Conservation (phyloP, 2,797 vertebrate genomes). For the Lepilemur septentrionalis region DNA sequence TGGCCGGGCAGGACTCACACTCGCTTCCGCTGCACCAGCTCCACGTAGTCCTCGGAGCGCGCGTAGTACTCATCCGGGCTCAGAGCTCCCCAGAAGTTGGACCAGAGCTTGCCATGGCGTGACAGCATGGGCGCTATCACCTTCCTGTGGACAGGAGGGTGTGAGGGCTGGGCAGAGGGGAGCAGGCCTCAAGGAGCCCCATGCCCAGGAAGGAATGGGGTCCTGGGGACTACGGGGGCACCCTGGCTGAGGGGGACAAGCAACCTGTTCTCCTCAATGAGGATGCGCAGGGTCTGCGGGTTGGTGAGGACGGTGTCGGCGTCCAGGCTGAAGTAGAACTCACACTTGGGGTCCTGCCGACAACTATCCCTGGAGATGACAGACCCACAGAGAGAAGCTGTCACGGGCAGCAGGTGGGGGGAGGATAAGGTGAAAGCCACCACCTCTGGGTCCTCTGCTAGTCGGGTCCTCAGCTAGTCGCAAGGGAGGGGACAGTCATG, state of each 20-base stretch:
- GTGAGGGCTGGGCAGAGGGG: background rate
- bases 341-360: constrained; percentile 86
- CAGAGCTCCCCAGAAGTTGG: constrained; percentile 94
- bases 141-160: constrained; percentile 76
- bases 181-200: background rate
- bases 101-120: constrained; percentile 93
- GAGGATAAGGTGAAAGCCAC: background rate
- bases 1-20: constrained; percentile 80
- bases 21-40: constrained; percentile 93
- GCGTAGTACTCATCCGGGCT: constrained; percentile 92
- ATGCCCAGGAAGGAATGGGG: background rate
- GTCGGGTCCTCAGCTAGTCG: background rate
- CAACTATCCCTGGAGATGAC: constrained; percentile 85
- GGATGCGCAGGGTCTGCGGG: constrained; percentile 86
- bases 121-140: constrained; percentile 92
- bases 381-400: background rate
- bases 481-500: rapidly evolving
- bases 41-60: constrained; percentile 93
- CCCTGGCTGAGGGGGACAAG: background rate
- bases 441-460: background rate
- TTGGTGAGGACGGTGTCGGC: constrained; percentile 89
- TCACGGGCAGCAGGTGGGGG: rapidly evolving
- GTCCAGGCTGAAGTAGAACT: constrained; percentile 93
- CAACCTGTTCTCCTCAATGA: constrained; percentile 92
- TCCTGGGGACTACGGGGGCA: background rate